Evolutionary conservation across 2,888 invertebrate species (phyloP).

Genomic region (Uropetala carovei): DNA sequence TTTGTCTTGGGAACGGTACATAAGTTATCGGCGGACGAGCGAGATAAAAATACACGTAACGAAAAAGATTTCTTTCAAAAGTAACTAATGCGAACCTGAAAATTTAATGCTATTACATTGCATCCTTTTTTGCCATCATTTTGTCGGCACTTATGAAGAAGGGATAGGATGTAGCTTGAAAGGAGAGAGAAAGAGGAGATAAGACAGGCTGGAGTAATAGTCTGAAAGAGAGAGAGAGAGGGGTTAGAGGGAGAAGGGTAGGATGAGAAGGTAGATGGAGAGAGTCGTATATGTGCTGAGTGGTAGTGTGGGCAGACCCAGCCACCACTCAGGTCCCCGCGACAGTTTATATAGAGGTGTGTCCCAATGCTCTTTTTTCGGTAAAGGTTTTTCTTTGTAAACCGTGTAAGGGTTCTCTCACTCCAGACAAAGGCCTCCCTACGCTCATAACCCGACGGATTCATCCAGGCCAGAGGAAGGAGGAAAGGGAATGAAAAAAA

Average conservation of each 20-base stretch:
- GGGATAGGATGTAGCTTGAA: not conserved
- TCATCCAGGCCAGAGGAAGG: not conserved
- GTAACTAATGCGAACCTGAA: not conserved
- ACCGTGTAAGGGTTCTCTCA: not conserved
- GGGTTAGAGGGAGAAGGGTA: not conserved
- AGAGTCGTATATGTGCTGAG: not conserved
- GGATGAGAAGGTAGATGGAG: not conserved
- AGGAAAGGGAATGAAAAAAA: too few species aligned
- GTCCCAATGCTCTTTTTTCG: not conserved
- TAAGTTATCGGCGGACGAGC: not conserved
- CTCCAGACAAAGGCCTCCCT: not conserved
- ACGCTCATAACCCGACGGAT: not conserved
- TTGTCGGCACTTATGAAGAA: conserved; percentile 2
- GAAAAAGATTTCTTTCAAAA: not conserved
- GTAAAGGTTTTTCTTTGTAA: conserved; percentile 11
- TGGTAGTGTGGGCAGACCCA: not conserved
- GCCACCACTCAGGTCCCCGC: conserved; percentile 5
- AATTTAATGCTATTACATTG: conserved; percentile 5
- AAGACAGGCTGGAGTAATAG: not conserved
- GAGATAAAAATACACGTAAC: not conserved
- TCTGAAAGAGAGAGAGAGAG: not conserved
- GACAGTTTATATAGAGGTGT: conserved; percentile 35
- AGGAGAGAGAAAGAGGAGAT: not conserved
- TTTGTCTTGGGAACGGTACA: not conserved
- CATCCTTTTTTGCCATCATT: conserved; percentile 2